phyloP scores from a whole-genome alignment of 2,113 vertebrate species.

The Riparia riparia region DNA sequence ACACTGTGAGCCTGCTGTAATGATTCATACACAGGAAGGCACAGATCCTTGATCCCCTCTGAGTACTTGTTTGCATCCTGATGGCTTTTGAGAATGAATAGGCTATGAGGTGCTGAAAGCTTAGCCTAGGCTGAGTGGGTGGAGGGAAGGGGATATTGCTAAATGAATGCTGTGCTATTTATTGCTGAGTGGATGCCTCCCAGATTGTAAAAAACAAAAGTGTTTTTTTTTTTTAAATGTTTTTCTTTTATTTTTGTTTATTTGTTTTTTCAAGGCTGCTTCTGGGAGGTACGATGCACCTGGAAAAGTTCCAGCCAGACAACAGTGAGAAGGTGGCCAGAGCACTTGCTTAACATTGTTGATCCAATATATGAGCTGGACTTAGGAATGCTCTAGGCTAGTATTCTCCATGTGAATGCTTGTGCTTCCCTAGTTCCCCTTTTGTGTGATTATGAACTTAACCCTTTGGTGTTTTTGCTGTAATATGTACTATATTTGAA shows the following conservation, averaged over 20 bases:
- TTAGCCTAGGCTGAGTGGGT: neutral
- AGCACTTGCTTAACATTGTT: neutral
- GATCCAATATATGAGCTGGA: neutral
- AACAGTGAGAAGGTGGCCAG: neutral
- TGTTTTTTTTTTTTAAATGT: no score
- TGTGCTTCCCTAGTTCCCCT: neutral
- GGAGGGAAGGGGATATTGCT: neutral
- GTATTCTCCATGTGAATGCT: neutral
- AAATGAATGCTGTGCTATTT: neutral
- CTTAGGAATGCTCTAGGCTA: neutral
- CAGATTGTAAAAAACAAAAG: neutral
- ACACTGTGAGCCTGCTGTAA: neutral
- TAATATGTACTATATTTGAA: neutral
- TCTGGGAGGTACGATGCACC: neutral
- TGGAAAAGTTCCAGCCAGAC: neutral
- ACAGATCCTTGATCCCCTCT: neutral
- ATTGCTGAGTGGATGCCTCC: neutral
- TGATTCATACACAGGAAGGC: neutral
- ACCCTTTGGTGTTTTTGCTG: neutral
- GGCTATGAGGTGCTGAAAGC: neutral
- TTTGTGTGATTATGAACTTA: neutral
- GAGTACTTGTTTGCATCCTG: neutral
- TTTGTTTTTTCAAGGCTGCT: neutral
- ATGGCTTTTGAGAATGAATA: neutral
- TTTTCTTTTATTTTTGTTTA: no score